phyloP scores from a whole-genome alignment of 2,113 vertebrate genomes.

The Rhea americana region DNA sequence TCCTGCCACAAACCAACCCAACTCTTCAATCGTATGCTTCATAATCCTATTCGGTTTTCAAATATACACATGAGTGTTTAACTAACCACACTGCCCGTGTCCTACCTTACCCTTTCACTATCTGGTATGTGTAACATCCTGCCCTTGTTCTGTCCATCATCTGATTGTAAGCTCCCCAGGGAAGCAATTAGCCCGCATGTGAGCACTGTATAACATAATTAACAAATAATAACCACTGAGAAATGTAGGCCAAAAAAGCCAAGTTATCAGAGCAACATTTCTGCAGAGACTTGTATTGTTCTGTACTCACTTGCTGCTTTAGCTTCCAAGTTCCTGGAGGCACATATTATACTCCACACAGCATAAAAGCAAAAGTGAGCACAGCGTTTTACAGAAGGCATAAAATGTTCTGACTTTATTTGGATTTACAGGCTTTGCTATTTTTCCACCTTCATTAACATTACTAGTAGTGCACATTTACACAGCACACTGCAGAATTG shows the following conservation, averaged over 20 bases:
- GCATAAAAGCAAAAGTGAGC: constrained; percentile 40
- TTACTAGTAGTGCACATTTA: not conserved
- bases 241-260: constrained; percentile 69
- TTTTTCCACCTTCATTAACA: not conserved
- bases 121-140: constrained; percentile 45
- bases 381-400: not conserved
- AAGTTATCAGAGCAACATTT: constrained; percentile 46
- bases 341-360: not conserved
- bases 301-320: not conserved
- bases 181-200: constrained; percentile 68
- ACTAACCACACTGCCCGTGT: not conserved
- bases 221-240: constrained; percentile 58
- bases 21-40: not conserved
- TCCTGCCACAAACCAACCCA: not conserved
- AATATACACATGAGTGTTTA: not conserved
- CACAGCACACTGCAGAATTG: not conserved
- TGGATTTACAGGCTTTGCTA: constrained; percentile 14
- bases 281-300: constrained; percentile 62
- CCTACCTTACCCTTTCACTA: constrained; percentile 32
- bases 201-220: constrained; percentile 57
- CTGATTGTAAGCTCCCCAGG: constrained; percentile 43
- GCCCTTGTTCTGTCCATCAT: constrained; percentile 69
- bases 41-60: not conserved
- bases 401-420: constrained; percentile 15
- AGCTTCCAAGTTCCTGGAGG: constrained; percentile 55